Percentiles rank a stretch among this genome's conserved stretches.
Evolutionary conservation across 2,797 vertebrate genomes (phyloP).

Genomic region (Tinamus major): DNA sequence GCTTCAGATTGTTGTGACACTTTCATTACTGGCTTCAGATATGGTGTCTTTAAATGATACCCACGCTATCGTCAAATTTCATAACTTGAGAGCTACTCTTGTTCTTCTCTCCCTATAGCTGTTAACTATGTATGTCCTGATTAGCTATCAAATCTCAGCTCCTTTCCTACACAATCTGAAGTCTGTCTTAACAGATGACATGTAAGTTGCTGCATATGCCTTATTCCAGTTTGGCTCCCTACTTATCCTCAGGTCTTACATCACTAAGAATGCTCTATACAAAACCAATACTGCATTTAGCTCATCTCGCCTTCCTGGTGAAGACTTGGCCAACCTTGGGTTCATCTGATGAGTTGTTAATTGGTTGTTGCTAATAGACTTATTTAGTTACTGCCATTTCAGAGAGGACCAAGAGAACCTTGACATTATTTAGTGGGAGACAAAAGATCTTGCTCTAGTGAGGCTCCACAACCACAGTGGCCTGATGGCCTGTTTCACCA

Average conservation of each 20-base stretch:
- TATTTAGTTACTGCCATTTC: background rate
- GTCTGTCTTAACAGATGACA: background rate
- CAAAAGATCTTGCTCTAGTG: background rate
- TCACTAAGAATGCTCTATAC: background rate
- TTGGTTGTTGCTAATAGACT: background rate
- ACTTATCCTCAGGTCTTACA: no score
- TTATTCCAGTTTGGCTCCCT: no score
- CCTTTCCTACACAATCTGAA: background rate
- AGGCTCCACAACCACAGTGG: background rate
- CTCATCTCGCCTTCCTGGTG: background rate
- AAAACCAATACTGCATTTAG: background rate
- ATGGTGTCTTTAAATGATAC: background rate
- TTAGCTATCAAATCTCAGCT: background rate
- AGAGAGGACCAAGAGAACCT: background rate
- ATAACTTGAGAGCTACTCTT: background rate
- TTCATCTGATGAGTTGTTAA: background rate
- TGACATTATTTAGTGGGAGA: background rate
- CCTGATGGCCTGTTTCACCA: background rate
- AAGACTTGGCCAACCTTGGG: background rate
- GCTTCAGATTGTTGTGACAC: background rate
- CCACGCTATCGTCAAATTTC: background rate
- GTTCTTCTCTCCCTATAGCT: background rate
- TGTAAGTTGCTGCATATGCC: no score
- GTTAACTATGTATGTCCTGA: background rate
- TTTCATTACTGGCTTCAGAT: background rate